Evolutionary conservation across 2,113 vertebrate genomes (phyloP), one percentile per base, ranked within the genome.

Genomic region (Amphiprion percula): DNA sequence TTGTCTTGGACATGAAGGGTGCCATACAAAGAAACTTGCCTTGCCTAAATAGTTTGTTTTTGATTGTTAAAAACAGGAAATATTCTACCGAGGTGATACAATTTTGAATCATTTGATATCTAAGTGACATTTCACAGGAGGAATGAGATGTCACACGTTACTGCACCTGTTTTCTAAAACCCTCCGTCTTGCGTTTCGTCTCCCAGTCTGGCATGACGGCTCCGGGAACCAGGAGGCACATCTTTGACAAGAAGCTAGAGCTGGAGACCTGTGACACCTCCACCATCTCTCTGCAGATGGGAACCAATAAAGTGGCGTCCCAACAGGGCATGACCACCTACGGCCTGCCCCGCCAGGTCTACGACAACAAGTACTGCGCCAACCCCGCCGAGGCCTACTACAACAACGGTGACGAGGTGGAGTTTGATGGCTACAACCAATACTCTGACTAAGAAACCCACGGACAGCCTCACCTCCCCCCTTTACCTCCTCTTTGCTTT

Each of bases 281-380:
- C 85, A 97, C 94, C 23, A 95, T 99, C 84, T 97, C 97, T 0
- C 95, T 99, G 90, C 98, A 99, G 93, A 99, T 99, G 97, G 98
- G 98, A 71, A 96, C 96, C 90, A 99, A 98, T 92, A 97, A 97
- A 87, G 96, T 96, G 50, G 97, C 98, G 0, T 98, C 97, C 0
- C 97, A 98, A 92, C 91, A 94, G 56, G 97, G 97, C 85, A 98
- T 98, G 97, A 99, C 97, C 0, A 95, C 97, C n/a, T 98, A 99
- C 1, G 98, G 98, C 65, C 95, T 97, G 12, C 96, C 96, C 0
- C 97, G 98, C 33, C 98, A 99, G 91, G 97, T 99, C 54, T 99
- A 95, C 0, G 98, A 99, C 93, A 95, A 94, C 93, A 99, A 99
- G 63, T 99, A 99, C 93, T 99, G 95, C 89, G 21, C 83, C 92